Evolutionary conservation across 2,113 vertebrate species (phyloP), one percentile per base, ranked within the genome.

Genomic region (Nothobranchius furzeri): DNA sequence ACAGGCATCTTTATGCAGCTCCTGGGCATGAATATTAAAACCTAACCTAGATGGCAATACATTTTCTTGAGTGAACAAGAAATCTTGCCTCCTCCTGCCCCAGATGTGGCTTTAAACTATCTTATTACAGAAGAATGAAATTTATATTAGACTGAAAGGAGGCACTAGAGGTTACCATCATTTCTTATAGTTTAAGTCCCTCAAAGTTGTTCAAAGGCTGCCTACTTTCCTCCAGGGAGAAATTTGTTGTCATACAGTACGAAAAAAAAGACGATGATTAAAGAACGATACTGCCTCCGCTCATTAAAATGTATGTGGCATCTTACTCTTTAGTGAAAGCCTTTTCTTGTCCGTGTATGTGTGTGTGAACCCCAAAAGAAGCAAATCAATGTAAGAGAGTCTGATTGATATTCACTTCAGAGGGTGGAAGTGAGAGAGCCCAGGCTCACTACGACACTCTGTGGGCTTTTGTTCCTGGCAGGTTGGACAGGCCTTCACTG

Each of bases 401-500:
- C 84, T 89, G 85, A 91, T 91, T 93, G 90, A 91, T 91, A 92
- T 92, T 92, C 89, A 89, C 90, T 92, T 90, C 88, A 89, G 90
- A 91, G 81, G 82, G 84, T 88, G 82, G 84, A 85, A 84, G 88
- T 89, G 83, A 87, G 87, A 83, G 88, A 88, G 84, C 80, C 78
- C 59, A 82, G 83, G 83, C 90, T 90, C 87, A 87, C 79, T 78
- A 82, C 76, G 57, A 79, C 82, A 85, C 85, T 90, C 82, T 87
- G 72, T 88, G 83, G 91, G 88, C 90, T 88, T 88, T 91, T 85
- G 84, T 86, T 93, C 70, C 86, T 92, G 89, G 82, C 91, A 96
- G 95, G 95, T 83, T 96, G 95, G 95, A 94, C 93, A 93, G 95
- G 95, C 63, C 88, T 94, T 82, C 91, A 90, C 65, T 96, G 95